phyloP scores from a whole-genome alignment of 1,140 invertebrate genomes.

The Drosophila kurseongensis region DNA sequence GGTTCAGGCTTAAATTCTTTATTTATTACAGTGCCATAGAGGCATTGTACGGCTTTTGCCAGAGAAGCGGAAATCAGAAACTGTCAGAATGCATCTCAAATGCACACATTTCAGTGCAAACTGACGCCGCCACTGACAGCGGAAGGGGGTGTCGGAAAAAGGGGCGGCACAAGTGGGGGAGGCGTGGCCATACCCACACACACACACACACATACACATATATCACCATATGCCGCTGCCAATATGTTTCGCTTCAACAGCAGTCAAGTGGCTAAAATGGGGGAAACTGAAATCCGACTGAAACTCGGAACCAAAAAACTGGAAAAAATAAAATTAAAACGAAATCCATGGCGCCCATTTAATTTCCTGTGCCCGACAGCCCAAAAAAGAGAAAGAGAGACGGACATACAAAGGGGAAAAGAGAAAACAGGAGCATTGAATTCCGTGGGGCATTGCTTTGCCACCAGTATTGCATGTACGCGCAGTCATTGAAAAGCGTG shows the following conservation, averaged over 20 bases:
- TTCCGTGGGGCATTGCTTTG: constrained; percentile 21
- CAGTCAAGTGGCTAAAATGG: constrained; percentile 68
- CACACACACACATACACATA: background rate
- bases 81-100: constrained; percentile 59
- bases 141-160: background rate
- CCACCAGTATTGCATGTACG: constrained; percentile 29
- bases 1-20: background rate
- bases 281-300: constrained; percentile 15
- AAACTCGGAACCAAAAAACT: constrained; percentile 8
- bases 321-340: constrained; percentile 40
- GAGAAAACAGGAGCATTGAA: constrained; percentile 10
- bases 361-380: constrained; percentile 72
- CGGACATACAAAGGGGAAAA: background rate
- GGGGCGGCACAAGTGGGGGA: background rate
- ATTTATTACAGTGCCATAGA: constrained; percentile 18
- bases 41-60: constrained; percentile 16
- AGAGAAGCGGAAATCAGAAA: constrained; percentile 47
- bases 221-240: constrained; percentile 14
- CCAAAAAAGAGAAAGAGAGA: background rate
- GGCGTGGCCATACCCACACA: background rate
- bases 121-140: constrained; percentile 29
- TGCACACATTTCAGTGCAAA: constrained; percentile 48
- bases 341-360: constrained; percentile 65
- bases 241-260: constrained; percentile 61
- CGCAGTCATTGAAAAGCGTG: constrained; percentile 31